Percentiles rank a stretch among this genome's conserved stretches.
Evolutionary conservation across 2,113 vertebrate species (phyloP).

Genomic region (Empidonax traillii): DNA sequence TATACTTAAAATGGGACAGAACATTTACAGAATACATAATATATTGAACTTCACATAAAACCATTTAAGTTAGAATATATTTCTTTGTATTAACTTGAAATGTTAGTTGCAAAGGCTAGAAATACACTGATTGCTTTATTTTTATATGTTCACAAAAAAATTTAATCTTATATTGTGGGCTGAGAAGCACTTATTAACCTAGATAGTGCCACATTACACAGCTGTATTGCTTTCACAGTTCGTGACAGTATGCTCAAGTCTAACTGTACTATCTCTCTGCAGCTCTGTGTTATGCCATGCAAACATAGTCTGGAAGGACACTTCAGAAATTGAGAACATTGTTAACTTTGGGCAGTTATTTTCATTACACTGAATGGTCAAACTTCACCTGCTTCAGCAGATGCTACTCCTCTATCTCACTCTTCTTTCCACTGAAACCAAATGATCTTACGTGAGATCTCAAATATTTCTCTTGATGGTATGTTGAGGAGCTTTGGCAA

Average conservation of each 20-base stretch:
- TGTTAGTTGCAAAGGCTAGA: background rate
- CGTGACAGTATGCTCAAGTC: fast-evolving
- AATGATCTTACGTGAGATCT: background rate
- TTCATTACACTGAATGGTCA: background rate
- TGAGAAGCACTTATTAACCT: background rate
- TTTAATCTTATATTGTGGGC: background rate
- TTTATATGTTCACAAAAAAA: background rate
- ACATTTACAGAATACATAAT: background rate
- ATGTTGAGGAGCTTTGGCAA: background rate
- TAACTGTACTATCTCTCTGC: background rate
- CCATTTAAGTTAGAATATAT: background rate
- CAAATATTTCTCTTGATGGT: background rate
- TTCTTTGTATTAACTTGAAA: background rate
- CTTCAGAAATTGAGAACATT: background rate
- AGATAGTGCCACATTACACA: background rate
- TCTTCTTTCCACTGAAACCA: background rate
- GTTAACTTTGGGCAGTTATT: background rate
- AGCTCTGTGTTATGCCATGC: background rate
- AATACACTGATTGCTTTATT: background rate
- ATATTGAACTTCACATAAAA: background rate
- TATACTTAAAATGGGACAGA: background rate
- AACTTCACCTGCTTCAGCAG: background rate
- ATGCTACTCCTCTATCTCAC: background rate
- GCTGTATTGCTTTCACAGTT: background rate
- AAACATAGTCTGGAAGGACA: background rate